phyloP scores from a whole-genome alignment of 2,888 invertebrate genomes.

The Drosophila falleni region DNA sequence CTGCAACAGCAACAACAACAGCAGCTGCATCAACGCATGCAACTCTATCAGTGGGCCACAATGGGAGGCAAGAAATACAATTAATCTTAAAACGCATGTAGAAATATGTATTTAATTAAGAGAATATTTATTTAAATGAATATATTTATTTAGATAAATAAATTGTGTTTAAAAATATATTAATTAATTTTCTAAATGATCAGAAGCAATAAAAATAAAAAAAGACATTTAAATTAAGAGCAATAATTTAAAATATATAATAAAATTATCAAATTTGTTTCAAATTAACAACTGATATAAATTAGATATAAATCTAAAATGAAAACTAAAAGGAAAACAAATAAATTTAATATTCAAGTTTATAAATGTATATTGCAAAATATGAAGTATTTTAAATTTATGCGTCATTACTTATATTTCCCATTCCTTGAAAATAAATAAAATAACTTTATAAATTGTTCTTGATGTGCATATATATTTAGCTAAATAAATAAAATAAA shows the following conservation, averaged over 20 bases:
- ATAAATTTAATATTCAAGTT: background rate
- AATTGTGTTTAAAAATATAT: background rate
- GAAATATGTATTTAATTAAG: background rate
- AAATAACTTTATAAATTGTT: background rate
- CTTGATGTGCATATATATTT: slow-evolving; percentile 42
- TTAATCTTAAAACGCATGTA: background rate
- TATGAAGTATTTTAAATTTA: too few relatives aligned
- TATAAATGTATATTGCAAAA: background rate
- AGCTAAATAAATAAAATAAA: slow-evolving; percentile 76
- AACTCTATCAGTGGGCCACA: slow-evolving; percentile 55
- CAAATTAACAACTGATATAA: background rate
- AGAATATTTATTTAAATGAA: too few relatives aligned
- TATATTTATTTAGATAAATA: background rate
- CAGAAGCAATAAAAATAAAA: too few relatives aligned
- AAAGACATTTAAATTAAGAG: too few relatives aligned
- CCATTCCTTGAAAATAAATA: background rate
- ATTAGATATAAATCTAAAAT: background rate
- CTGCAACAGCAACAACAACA: slow-evolving; percentile 19
- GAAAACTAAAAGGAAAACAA: background rate
- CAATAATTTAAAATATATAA: too few relatives aligned
- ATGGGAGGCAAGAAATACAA: slow-evolving; percentile 48
- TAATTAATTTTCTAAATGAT: background rate
- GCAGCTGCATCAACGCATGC: slow-evolving; percentile 34
- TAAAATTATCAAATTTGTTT: background rate
- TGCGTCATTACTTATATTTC: too few relatives aligned